Percentiles rank a stretch among this genome's conserved stretches.
These are phyloP conservation scores for Drosophila equinoxialis DNA, from an alignment of 1,140 invertebrate genomes.

Conservation along the genomic window DNA sequence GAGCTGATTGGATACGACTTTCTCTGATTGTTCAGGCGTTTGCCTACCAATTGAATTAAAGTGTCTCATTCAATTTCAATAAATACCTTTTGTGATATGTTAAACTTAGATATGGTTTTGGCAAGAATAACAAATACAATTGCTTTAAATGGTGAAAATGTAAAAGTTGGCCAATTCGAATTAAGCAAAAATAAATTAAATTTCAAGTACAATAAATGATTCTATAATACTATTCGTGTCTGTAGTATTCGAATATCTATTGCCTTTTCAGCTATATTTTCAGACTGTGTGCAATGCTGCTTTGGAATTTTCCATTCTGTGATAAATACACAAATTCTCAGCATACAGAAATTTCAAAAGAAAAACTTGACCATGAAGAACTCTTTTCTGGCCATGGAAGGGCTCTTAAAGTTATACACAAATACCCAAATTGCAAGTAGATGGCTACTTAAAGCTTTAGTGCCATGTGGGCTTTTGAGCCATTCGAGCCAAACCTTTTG, in stretches of 20 bases:
- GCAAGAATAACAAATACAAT: no score
- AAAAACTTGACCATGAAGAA: constrained; percentile 6
- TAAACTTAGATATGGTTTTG: neutral
- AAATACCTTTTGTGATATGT: neutral
- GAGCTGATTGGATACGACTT: constrained; percentile 68
- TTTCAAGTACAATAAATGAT: no score
- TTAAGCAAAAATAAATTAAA: no score
- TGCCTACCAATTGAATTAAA: constrained; percentile 21
- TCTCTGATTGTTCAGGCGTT: constrained; percentile 45
- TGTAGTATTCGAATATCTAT: no score
- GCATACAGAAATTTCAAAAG: neutral
- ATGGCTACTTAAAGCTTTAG: constrained; percentile 56
- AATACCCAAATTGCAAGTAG: constrained; percentile 10
- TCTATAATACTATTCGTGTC: no score
- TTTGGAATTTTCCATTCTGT: no score
- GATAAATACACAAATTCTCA: neutral
- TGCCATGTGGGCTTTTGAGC: constrained; percentile 38
- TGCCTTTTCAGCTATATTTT: no score
- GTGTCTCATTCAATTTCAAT: constrained; percentile 20
- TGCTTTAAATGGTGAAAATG: no score
- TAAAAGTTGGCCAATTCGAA: no score
- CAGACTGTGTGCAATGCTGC: no score
- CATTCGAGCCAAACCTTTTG: constrained; percentile 43
- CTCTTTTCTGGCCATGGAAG: constrained; percentile 8
- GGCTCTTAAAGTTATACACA: constrained; percentile 30